Evolutionary conservation across 2,797 vertebrate genomes (phyloP), one percentile per base, ranked within the genome.

Genomic region (Rhinichthys osculus): DNA sequence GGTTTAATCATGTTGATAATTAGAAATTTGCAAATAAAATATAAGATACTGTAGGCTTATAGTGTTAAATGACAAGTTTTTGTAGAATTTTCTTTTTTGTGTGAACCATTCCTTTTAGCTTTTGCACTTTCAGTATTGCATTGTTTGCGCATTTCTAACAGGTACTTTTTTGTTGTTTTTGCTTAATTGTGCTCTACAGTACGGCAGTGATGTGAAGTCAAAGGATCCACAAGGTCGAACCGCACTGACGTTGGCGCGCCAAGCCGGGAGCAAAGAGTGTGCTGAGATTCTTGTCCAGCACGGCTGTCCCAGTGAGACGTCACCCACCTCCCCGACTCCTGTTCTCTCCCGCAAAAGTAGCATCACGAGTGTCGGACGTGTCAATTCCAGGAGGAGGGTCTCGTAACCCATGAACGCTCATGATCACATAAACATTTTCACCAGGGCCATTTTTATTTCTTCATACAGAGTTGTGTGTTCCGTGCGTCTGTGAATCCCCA

Each of bases 271-370:
- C 93, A 96, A 96, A 94, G 96, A 97, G 88, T 98, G 97, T 90
- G 93, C 95, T 0, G 97, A 98, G 88, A 96, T 98, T 87, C 94
- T 98, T 23, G 94, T 97, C 42, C 97, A 98, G 89, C 96, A 98
- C n/a, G 97, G 97, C 85, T 98, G 97, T 85, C 95, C 97, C 1
- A 95, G 90, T 3, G 97, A 98, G 79, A 94, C 94, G 11, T 92
- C 95, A n/a, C 95, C 97, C 83, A 88, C 94, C 13, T 90, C 93
- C 70, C 94, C 96, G 86, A 97, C 96, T 1, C 96, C 96, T 9
- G 90, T 95, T 85, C 95, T 97, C 81, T 95, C 95, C 73, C 96
- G 97, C 86, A 95, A 97, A 88, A 97, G 97, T 94, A 98, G 97
- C 95, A 96, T 96, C 5, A 94, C 97, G 92, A 98, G 98, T 90